phyloP scores from a whole-genome alignment of 2,797 vertebrate genomes.

The Catamblyrhynchus diadema region DNA sequence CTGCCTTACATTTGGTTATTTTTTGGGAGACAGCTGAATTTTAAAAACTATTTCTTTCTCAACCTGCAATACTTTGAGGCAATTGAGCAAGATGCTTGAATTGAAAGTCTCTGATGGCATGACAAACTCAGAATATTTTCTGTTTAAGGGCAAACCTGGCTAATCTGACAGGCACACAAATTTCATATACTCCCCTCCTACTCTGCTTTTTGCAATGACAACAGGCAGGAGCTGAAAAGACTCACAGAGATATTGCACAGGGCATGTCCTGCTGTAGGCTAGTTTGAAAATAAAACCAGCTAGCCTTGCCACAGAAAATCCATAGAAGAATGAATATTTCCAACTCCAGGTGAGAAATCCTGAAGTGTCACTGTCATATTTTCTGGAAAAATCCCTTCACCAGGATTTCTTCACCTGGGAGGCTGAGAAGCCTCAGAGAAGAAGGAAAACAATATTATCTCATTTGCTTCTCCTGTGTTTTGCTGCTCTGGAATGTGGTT shows the following conservation, averaged over 20 bases:
- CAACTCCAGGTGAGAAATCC: neutral
- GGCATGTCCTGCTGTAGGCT: neutral
- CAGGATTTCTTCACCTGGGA: too few species aligned
- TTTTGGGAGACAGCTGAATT: neutral
- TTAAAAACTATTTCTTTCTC: neutral
- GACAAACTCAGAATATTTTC: neutral
- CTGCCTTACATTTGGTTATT: neutral
- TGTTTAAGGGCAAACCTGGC: neutral
- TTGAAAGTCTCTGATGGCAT: neutral
- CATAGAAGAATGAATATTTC: neutral
- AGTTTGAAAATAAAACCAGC: neutral
- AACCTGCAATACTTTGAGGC: neutral
- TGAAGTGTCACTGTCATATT: too few species aligned
- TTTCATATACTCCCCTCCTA: neutral
- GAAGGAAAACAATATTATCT: too few species aligned
- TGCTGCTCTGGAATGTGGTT: too few species aligned
- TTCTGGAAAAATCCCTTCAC: too few species aligned
- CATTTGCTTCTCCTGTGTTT: too few species aligned
- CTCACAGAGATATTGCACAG: neutral
- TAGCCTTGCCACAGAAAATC: neutral
- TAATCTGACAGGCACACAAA: neutral
- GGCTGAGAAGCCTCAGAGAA: too few species aligned
- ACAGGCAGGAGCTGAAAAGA: neutral
- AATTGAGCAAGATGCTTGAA: neutral
- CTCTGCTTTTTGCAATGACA: neutral